Evolutionary conservation across 2,888 invertebrate genomes (phyloP), one percentile per base, ranked within the genome.

Genomic region (Hirtodrosophila histrioides): DNA sequence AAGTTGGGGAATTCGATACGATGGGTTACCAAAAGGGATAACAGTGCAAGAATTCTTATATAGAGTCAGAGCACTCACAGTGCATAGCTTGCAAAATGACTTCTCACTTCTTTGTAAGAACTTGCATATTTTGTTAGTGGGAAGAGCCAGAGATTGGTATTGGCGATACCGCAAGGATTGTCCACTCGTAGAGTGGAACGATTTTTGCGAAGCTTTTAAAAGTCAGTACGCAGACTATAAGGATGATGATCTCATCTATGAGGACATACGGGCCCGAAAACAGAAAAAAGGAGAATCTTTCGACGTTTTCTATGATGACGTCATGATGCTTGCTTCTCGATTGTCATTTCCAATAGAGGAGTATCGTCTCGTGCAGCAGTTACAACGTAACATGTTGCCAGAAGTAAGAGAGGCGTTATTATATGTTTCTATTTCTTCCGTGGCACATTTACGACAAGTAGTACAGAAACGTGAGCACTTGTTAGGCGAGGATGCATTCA

Each of bases 351-450:
- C 41, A 3, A 24, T 41, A 27, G 41, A 43, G 5, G 27, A 41
- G 24, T 31, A 31, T 31, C 7, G 31, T 8, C 9, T 31, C 8
- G n/a, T 27, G 0, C n/a, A 27, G n/a, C 43, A 17, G 3, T 11
- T 43, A 4, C 6, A 43, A 11, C 7, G 31, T 8, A 31, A 31
- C 7, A n/a, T 43, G 1, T 27, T 43, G 11, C 11, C 11, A 27
- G 43, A 43, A 11, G n/a, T 43, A 27, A 27, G 27, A 43, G 6
- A 43, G 43, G 43, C 27, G 5, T n/a, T 29, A 29, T 29, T 43
- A 27, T 43, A 29, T 11, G 43, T 43, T 11, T 7, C 27, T 2
- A 27, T 43, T 11, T 11, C n/a, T 29, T 43, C 43, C 0, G 4
- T 29, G 9, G 7, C 31, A 8, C 31, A 31, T 9, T 9, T 31